Base-by-base conservation (phyloP, 2,888 invertebrate genomes). In the Troides oblongomaculatus region DNA sequence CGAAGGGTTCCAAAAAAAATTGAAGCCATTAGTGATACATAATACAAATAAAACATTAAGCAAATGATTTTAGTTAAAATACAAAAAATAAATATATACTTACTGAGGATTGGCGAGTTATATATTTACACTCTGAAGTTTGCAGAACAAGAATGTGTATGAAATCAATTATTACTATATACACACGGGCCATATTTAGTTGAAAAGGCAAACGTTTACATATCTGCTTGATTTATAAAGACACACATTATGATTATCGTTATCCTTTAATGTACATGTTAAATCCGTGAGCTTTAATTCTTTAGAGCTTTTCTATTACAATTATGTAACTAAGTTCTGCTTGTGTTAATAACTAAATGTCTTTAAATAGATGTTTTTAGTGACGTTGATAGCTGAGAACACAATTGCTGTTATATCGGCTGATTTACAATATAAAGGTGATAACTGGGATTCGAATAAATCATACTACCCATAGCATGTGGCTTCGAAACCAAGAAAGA, bases 191-290 rank as follows among this genome's bases (percentile, higher is more conserved):
- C 18, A 17, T 18, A 50, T 50, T 50, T 14, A 50, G 50, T 50
- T 5, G 30, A 30, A 30, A 30, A 30, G 50, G 12, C 5, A 50
- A 50, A 50, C 50, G 50, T 18, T 50, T 14, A 50, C 50, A 14
- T 50, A 21, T n/a, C 6, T 59, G n/a, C 56, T 64, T 64, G 46
- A 36, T 64, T 57, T 64, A 56, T 10, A 23, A 39, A 64, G 36
- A n/a, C 57, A 64, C n/a, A 57, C 56, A 36, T 10, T n/a, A 63
- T 30, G 23, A 39, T 39, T 39, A 39, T 39, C 39, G 8, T 50
- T 50, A 17, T 5, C 50, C 53, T 25, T n/a, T 10, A 46, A 10
- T 21, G 12, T 62, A 62, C 57, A 10, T 64, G 36, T 56, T 30
- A 64, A 14, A 39, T 64, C 56, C n/a, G 57, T 56, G 46, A 64